Base-by-base conservation (phyloP, 1,140 invertebrate species). In the Diachasmimorpha longicaudata region DNA sequence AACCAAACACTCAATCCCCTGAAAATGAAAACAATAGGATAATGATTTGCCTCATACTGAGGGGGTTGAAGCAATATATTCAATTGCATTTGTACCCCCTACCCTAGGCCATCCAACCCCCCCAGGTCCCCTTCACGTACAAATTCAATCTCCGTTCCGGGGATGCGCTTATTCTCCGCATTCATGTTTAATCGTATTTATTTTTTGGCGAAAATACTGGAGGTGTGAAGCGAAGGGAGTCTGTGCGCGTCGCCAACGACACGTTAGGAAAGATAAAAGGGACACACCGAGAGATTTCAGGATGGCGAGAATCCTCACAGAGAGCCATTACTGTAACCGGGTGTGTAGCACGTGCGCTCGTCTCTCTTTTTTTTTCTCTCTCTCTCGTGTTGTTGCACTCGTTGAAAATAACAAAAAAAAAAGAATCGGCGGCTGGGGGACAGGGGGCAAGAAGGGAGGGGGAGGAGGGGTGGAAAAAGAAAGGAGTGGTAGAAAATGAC, bases 321-420 rank as follows among this genome's bases (percentile, higher is more conserved):
- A 44, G 37, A 31, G 42, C 19, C 31, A 69, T 14, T 25, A 68
- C 19, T 44, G 39, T 8, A 13, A 16, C 36, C 74, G 74, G 68
- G 74, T 75, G 74, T 75, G 74, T 6, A 75, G 74, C 74, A 75
- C 74, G 74, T 75, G 74, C 68, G 46, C 68, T 58, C 44, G 8
- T 42, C 37, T 70, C 66, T 74, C 70, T 31, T 16, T 44, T 16
- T 39, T 16, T 16, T 16, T 0, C n/a, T 11, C n/a, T n/a, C n/a
- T n/a, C n/a, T n/a, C n/a, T n/a, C n/a, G 14, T 68, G 25, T 68
- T n/a, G 25, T 39, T 68, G 31, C 14, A 68, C 11, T 39, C 31
- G 14, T 14, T 10, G 31, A 67, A 67, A 67, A 67, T n/a, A n/a
- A 31, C 31, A 6, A 31, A 31, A 31, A 31, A 31, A 31, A 31